A percentile compares a stretch with the other conserved stretches of the same genome.
Evolutionary conservation across 2,888 invertebrate species (phyloP).

Genomic region (Timema cristinae): DNA sequence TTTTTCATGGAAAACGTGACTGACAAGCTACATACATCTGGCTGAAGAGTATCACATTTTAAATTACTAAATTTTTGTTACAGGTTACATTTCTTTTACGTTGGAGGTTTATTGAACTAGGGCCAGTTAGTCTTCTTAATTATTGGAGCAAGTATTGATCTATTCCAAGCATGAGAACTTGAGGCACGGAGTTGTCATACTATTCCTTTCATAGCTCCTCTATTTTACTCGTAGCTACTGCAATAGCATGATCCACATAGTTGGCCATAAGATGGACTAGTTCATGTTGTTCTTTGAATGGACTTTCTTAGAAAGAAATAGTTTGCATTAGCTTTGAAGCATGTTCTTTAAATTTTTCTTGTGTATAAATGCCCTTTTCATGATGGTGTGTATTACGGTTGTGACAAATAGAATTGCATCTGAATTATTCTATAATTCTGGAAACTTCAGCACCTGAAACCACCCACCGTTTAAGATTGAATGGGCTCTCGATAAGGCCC

Average conservation of each 20-base stretch:
- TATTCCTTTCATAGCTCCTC: neutral
- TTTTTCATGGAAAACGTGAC: neutral
- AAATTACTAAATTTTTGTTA: neutral
- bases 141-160: neutral
- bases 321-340: conserved; percentile 1
- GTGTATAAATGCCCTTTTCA: neutral
- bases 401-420: neutral
- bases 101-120: neutral
- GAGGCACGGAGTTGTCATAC: neutral
- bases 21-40: neutral
- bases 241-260: no score
- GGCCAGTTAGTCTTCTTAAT: neutral
- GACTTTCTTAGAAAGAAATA: neutral
- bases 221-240: neutral
- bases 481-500: neutral
- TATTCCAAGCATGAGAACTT: neutral
- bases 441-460: neutral
- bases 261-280: neutral
- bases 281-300: neutral
- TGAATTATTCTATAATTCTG: conserved; percentile 4
- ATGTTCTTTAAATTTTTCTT: conserved; percentile 3
- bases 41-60: conserved; percentile 9
- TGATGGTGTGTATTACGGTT: neutral
- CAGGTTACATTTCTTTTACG: neutral
- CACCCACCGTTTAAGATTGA: neutral